Evolutionary conservation across 2,797 vertebrate species (phyloP).

Genomic region (Setipinna tenuifilis): DNA sequence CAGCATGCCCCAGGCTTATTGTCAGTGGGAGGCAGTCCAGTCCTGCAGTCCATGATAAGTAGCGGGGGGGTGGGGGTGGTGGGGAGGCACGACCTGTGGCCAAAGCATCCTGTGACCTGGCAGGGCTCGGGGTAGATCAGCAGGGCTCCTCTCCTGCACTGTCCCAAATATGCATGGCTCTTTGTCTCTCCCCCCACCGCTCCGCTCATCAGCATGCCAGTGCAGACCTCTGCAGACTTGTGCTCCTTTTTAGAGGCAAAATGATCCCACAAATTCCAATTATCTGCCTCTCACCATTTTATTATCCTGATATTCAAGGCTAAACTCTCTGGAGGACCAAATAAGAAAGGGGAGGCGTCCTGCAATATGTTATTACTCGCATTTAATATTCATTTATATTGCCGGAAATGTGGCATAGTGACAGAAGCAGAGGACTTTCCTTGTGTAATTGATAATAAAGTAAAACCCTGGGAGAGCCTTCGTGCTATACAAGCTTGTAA

Average conservation of each 20-base stretch:
- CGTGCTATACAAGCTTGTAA: neutral
- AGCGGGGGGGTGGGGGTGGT: too few relatives aligned
- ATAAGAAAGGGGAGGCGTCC: neutral
- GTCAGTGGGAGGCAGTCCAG: neutral
- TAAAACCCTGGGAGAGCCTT: neutral
- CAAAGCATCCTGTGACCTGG: neutral
- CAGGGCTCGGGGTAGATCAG: neutral
- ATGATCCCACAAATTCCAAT: slow-evolving; percentile 12
- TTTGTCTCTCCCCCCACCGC: neutral
- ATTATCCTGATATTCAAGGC: slow-evolving; percentile 2
- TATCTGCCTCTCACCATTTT: neutral
- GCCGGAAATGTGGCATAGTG: neutral
- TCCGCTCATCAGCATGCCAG: neutral
- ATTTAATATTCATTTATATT: slow-evolving; percentile 13
- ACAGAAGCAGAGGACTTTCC: slow-evolving; percentile 1
- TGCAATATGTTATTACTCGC: slow-evolving; percentile 5
- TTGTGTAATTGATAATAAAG: neutral
- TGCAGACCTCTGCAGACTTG: neutral
- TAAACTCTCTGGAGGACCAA: neutral
- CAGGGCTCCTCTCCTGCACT: neutral
- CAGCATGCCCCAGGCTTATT: neutral
- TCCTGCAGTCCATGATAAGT: neutral
- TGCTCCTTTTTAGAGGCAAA: neutral
- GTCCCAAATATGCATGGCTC: neutral
- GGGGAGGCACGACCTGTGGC: neutral